Evolutionary conservation across 2,888 invertebrate species (phyloP).

Genomic region (Cactoblastis cactorum): DNA sequence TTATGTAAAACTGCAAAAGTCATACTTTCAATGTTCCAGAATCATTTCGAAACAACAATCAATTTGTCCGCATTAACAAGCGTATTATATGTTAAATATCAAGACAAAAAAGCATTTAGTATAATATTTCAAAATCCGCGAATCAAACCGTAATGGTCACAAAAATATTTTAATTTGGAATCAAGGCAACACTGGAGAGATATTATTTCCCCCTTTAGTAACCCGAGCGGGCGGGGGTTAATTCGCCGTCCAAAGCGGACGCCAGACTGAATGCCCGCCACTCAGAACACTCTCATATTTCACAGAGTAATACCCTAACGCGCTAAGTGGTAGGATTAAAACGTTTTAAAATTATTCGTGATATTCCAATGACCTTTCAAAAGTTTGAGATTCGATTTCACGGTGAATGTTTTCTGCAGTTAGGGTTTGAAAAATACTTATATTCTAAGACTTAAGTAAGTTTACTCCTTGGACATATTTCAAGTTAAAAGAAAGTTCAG

Average conservation of each 20-base stretch:
- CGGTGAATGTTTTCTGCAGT: background rate
- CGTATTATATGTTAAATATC: no score
- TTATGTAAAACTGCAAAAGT: no score
- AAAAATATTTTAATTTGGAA: background rate
- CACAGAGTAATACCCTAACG: conserved; percentile 10
- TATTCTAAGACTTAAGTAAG: no score
- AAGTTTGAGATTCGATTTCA: background rate
- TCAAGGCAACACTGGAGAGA: background rate
- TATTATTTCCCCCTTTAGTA: conserved; percentile 9
- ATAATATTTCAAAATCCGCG: background rate
- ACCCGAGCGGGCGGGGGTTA: conserved; percentile 7
- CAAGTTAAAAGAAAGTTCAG: no score
- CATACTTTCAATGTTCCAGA: no score
- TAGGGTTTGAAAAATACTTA: no score
- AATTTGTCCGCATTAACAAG: no score
- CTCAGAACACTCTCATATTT: conserved; percentile 13
- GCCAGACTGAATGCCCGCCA: conserved; percentile 9
- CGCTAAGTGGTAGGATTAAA: conserved; percentile 6
- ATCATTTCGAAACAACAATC: no score
- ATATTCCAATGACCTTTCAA: background rate
- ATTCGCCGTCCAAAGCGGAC: conserved; percentile 7
- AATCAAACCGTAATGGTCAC: background rate
- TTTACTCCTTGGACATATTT: no score
- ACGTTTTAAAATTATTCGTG: conserved; percentile 16
- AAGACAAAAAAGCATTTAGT: background rate